A percentile compares a stretch with the other conserved stretches of the same genome.
phyloP scores from a whole-genome alignment of 2,113 vertebrate species.

The Chitala chitala region DNA sequence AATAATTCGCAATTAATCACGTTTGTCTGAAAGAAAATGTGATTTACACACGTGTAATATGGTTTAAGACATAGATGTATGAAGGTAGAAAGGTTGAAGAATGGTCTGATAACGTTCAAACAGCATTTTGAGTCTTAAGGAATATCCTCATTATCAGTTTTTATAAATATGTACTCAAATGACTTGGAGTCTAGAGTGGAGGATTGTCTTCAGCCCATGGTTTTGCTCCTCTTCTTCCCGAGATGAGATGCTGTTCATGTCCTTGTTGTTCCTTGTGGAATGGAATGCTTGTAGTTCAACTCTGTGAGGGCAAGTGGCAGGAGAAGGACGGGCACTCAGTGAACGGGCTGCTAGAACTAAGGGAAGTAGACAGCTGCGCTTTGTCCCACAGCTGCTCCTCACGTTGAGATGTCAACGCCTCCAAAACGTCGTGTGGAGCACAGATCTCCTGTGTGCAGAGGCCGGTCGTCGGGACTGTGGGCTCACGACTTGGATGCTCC shows the following conservation, averaged over 20 bases:
- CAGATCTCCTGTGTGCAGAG: too few species aligned
- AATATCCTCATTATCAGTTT: too few species aligned
- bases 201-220: neutral
- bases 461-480: too few species aligned
- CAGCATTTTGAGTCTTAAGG: too few species aligned
- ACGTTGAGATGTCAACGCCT: neutral
- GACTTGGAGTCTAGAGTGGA: neutral
- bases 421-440: neutral
- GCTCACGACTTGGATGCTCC: too few species aligned
- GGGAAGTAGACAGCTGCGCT: constrained; percentile 46
- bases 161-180: neutral
- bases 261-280: constrained; percentile 57
- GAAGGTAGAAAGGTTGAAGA: too few species aligned
- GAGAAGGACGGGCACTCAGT: constrained; percentile 46
- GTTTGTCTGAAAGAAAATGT: too few species aligned
- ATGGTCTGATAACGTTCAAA: too few species aligned
- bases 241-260: constrained; percentile 43
- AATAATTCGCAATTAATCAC: too few species aligned
- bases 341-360: constrained; percentile 38
- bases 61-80: too few species aligned
- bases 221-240: constrained; percentile 33
- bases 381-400: neutral
- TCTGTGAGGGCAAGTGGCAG: constrained; percentile 43
- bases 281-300: constrained; percentile 50
- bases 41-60: too few species aligned